Base-by-base conservation (phyloP, 2,113 vertebrate genomes). In the Pogona vitticeps region DNA sequence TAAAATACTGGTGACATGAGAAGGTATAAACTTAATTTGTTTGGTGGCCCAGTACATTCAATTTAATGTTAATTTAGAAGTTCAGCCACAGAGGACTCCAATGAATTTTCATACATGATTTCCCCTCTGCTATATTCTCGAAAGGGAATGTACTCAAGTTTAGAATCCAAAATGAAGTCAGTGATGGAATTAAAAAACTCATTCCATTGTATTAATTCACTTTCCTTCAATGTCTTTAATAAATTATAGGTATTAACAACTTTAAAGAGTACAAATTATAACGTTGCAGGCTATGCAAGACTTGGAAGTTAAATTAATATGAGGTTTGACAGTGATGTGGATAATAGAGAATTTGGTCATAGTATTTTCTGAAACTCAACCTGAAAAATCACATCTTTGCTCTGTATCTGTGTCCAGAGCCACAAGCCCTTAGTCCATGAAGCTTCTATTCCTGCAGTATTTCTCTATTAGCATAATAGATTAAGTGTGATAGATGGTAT, bases 251-350 rank as follows among this genome's bases (percentile, higher is more conserved):
- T 46, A 76, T 63, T 82, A 70, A 38, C 18, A 33, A 71, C n/a
- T 82, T 82, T 82, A 70, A 82, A 71, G 20, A 82, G 21, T 70
- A 23, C 46, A 67, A 71, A 71, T 71, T 70, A 40, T 80, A 56
- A 23, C 46, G 21, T 52, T 71, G 14, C 46, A 82, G 12, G 46
- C 36, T 71, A 71, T 82, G 42, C 46, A 71, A 82, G 42, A 56
- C 21, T 65, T 42, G 65, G 38, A 14, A 61, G 31, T 31, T 42
- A 63, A n/a, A 63, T 52, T 46, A 61, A 59, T 82, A 52, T 70
- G 46, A 38, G 6, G 2, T 71, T 72, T 59, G 76, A 59, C 15
- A 59, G 26, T 36, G 36, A 83, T 61, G 31, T 73, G 56, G 26
- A 73, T 75, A 38, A 83, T 36, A 73, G 73, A 40, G 13, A 36